Evolutionary conservation across 2,797 vertebrate genomes (phyloP).

Genomic region (Muscicapa striata): DNA sequence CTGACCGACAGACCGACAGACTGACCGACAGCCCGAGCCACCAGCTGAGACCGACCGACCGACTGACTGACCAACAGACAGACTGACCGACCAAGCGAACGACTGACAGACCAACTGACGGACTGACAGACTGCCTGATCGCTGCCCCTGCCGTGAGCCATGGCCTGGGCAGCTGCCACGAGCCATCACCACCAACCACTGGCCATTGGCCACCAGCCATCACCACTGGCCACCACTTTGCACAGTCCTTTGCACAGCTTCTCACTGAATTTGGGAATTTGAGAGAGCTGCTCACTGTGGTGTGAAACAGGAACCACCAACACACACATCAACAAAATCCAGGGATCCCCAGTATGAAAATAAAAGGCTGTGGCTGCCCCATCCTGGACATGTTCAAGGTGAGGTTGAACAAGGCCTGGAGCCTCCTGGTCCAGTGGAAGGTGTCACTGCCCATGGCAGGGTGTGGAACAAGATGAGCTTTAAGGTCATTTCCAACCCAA

Average conservation of each 20-base stretch:
- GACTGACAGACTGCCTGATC: rapidly evolving
- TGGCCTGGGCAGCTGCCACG: background rate
- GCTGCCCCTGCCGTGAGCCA: background rate
- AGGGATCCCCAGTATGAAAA: background rate
- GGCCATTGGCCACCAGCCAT: background rate
- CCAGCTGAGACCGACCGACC: no score
- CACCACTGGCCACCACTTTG: background rate
- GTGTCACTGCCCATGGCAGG: background rate
- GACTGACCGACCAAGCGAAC: rapidly evolving
- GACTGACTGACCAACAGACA: background rate
- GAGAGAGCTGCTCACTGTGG: rapidly evolving
- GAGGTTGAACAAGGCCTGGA: background rate
- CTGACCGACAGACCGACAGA: no score
- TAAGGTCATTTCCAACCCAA: background rate
- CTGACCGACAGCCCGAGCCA: rapidly evolving
- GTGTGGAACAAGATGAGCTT: background rate
- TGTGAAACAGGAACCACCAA: background rate
- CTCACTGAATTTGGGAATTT: background rate
- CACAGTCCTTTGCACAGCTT: background rate
- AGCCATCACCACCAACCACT: background rate
- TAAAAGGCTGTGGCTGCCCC: background rate
- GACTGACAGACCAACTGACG: background rate
- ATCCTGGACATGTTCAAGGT: background rate
- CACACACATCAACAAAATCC: background rate
- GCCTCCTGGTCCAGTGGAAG: background rate